Base-by-base conservation (phyloP, 1,140 invertebrate species). In the Camponotus floridanus region DNA sequence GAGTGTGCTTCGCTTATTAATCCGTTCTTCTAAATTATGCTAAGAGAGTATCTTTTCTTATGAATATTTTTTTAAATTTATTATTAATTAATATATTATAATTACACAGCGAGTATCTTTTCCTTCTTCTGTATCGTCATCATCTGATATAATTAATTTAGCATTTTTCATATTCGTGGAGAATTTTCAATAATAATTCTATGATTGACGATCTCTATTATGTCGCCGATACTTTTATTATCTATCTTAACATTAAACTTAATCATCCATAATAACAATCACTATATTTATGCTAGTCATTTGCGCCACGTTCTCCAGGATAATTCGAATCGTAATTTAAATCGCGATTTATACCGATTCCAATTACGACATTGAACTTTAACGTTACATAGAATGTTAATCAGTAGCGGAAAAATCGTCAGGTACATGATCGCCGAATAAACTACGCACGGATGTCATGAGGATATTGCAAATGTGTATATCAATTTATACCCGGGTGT, bases 401-500 rank as follows among this genome's bases (percentile, higher is more conserved):
- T 81, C 61, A 73, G 42, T 15, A 57, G 5, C 8, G 68, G 74
- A 85, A 88, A 68, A 62, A 6, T 4, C 13, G 31, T 51, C 5
- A 6, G 15, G 55, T 55, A 65, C n/a, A 26, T 36, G 33, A 78
- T 78, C 15, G n/a, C n/a, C 1, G 13, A 42, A 21, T 4, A 81
- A 86, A 86, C 39, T 64, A 76, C 1, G 4, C 48, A 31, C 8
- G 45, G 15, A 33, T 42, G 15, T 51, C 74, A 65, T 65, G 67
- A 67, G 65, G 6, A 31, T 33, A 55, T 21, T 21, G 36, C 3
- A 36, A 13, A 36, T 21, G 61, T 48, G 70, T 55, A 81, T 57
- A 83, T 90, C 68, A 55, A 89, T 83, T 84, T 87, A 76, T 84
- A 74, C 7, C 26, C 39, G 76, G 7, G 67, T 57, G 67, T 65